Conservation (phyloP, 2,113 vertebrate species). For the Riparia riparia region DNA sequence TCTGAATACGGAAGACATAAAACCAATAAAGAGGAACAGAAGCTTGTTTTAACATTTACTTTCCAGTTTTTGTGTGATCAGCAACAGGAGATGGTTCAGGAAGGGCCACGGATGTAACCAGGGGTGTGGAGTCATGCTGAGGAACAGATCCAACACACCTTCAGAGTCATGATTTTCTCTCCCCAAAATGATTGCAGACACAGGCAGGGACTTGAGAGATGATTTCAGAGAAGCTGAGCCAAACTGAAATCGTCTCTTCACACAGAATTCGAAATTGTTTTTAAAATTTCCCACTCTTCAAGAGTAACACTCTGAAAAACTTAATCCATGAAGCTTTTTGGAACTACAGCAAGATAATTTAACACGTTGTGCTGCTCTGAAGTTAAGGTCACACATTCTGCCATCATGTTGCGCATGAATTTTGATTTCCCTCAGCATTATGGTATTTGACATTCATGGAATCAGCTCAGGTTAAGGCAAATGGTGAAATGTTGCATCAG, state of each 20-base stretch:
- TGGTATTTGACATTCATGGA: conserved; percentile 6
- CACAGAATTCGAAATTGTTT: background rate
- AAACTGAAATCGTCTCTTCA: background rate
- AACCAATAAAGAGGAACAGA: background rate
- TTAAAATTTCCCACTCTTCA: background rate
- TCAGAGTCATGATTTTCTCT: background rate
- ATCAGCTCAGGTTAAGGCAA: background rate
- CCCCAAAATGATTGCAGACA: background rate
- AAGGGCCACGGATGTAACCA: background rate
- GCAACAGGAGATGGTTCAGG: background rate
- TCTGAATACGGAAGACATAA: background rate
- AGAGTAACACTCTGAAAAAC: background rate
- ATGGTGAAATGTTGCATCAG: background rate
- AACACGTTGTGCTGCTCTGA: background rate
- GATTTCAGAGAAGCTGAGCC: background rate
- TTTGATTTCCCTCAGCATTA: background rate
- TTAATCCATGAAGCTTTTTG: background rate
- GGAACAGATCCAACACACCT: background rate
- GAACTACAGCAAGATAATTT: conserved; percentile 12
- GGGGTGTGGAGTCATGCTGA: background rate
- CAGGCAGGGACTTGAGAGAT: background rate
- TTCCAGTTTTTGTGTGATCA: background rate
- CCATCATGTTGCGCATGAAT: background rate
- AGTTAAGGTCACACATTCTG: background rate
- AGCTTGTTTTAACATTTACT: background rate